Evolutionary conservation across 1,140 invertebrate genomes (phyloP).

Genomic region (Calliphora vicina): DNA sequence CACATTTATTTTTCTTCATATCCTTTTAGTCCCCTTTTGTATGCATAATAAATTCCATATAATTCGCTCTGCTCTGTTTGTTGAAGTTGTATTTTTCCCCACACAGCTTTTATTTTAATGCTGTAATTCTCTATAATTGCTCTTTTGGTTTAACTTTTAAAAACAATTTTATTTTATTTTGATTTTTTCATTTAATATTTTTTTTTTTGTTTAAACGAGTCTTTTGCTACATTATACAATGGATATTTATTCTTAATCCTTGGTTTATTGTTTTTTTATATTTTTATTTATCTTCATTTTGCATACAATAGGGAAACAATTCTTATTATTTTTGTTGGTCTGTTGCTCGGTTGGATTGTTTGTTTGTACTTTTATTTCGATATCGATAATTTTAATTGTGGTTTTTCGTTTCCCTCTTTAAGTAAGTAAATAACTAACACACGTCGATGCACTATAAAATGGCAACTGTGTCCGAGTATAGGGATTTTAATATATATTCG

Average conservation of each 20-base stretch:
- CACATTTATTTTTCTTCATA: too few relatives aligned
- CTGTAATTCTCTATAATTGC: background rate
- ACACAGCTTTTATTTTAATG: background rate
- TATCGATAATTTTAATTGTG: conserved; percentile 17
- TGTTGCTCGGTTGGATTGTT: background rate
- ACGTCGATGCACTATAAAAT: background rate
- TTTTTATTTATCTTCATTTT: conserved; percentile 12
- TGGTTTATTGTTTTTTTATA: background rate
- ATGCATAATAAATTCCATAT: too few relatives aligned
- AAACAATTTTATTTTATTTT: background rate
- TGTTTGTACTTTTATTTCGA: background rate
- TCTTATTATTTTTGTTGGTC: background rate
- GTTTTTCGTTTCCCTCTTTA: background rate
- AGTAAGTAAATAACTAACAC: background rate
- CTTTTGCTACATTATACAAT: background rate
- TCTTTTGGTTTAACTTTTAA: background rate
- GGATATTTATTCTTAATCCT: conserved; percentile 9
- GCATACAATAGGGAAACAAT: conserved; percentile 1
- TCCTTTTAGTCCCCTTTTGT: too few relatives aligned
- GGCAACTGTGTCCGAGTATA: too few relatives aligned
- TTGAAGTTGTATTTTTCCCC: too few relatives aligned
- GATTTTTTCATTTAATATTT: background rate
- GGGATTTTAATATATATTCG: background rate
- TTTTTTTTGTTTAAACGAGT: background rate
- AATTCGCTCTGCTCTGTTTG: too few relatives aligned